These are phyloP conservation scores for Drosophila neocordata DNA, from an alignment of 1,140 invertebrate species.

Conservation along the genomic window DNA sequence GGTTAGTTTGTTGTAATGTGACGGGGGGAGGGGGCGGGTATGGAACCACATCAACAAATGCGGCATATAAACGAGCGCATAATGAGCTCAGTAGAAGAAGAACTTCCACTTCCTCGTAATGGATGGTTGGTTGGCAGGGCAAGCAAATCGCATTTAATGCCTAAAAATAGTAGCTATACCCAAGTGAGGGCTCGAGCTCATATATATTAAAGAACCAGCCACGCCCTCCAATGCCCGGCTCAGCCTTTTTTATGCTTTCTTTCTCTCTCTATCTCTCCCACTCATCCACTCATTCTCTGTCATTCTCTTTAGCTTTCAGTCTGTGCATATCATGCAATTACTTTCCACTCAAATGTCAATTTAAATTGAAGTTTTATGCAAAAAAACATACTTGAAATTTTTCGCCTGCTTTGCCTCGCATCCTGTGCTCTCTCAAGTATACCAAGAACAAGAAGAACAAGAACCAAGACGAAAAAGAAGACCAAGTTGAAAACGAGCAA, in stretches of 20 bases:
- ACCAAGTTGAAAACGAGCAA: not conserved
- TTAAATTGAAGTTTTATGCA: conserved; percentile 81
- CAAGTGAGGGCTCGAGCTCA: conserved; percentile 14
- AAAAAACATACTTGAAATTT: conserved; percentile 76
- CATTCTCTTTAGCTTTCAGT: conserved; percentile 16
- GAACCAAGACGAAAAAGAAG: not conserved
- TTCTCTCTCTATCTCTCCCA: not conserved
- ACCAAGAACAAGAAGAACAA: not conserved
- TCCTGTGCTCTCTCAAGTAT: conserved; percentile 14
- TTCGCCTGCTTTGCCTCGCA: conserved; percentile 31
- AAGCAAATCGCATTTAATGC: conserved; percentile 72
- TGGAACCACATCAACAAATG: conserved; percentile 68
- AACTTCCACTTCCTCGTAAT: conserved; percentile 37
- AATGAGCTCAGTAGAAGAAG: conserved; percentile 68
- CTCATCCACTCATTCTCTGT: not conserved
- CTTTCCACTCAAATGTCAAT: conserved; percentile 81
- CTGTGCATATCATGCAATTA: conserved; percentile 78
- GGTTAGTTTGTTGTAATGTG: too few species aligned
- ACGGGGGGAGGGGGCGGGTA: not conserved
- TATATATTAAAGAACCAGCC: conserved; percentile 61
- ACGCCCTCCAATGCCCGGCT: conserved; percentile 49
- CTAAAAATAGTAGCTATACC: conserved; percentile 55
- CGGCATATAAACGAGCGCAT: conserved; percentile 79
- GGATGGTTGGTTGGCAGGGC: conserved; percentile 29
- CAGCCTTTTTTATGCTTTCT: conserved; percentile 69